Evolutionary conservation across 2,797 vertebrate genomes (phyloP).

Genomic region (Thaleichthys pacificus): DNA sequence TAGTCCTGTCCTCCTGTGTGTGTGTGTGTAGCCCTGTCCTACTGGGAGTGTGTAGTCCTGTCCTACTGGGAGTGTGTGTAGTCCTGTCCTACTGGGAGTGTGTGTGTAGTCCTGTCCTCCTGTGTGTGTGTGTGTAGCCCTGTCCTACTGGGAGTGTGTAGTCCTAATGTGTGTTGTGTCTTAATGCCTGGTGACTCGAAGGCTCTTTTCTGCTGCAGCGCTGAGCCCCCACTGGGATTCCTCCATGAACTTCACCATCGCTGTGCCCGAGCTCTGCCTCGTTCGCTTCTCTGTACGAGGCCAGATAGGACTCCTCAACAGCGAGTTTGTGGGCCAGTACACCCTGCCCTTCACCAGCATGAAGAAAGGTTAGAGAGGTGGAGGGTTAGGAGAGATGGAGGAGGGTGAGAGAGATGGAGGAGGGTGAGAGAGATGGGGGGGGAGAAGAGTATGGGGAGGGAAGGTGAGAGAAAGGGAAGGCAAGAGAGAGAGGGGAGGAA

Average conservation of each 20-base stretch:
- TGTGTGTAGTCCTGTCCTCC: no score
- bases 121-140: no score
- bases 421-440: no score
- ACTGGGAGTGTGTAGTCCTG: no score
- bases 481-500: background rate
- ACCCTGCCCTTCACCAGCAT: slow-evolving; percentile 83
- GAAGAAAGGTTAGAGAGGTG: slow-evolving; percentile 79
- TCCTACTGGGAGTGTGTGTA: no score
- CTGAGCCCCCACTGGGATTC: slow-evolving; percentile 81
- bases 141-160: no score
- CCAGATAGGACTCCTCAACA: slow-evolving; percentile 69
- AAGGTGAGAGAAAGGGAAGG: background rate
- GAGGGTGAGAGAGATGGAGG: background rate
- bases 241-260: slow-evolving; percentile 77
- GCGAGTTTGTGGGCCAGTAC: slow-evolving; percentile 85
- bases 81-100: no score
- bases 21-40: no score
- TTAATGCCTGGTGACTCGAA: background rate
- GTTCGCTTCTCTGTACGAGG: slow-evolving; percentile 82
- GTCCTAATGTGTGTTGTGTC: background rate
- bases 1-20: no score
- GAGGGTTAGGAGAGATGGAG: background rate
- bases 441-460: background rate
- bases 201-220: slow-evolving; percentile 60
- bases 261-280: slow-evolving; percentile 81